phyloP scores from a whole-genome alignment of 2,888 invertebrate genomes.

The Drosophila trichaetosa region DNA sequence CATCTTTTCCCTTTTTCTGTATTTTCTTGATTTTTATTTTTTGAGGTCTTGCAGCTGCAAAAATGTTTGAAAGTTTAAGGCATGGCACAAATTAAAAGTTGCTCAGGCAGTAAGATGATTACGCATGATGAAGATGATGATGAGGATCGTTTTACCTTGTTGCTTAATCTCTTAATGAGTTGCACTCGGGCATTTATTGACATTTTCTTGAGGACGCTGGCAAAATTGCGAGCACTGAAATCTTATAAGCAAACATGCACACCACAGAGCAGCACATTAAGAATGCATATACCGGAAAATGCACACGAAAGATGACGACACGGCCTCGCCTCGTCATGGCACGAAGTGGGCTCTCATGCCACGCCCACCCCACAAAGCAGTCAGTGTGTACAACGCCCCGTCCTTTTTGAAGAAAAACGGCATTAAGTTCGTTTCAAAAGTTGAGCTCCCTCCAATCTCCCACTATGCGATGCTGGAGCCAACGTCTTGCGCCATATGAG shows the following conservation, averaged over 20 bases:
- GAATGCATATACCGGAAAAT: slow-evolving; percentile 74
- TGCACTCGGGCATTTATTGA: slow-evolving; percentile 74
- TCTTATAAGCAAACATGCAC: slow-evolving; percentile 62
- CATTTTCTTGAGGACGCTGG: slow-evolving; percentile 54
- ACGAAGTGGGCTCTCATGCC: slow-evolving; percentile 16
- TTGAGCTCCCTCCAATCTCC: slow-evolving; percentile 25
- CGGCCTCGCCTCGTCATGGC: slow-evolving; percentile 18
- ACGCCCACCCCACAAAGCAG: neutral
- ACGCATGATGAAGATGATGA: slow-evolving; percentile 7
- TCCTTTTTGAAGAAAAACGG: slow-evolving; percentile 38
- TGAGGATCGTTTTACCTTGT: slow-evolving; percentile 52
- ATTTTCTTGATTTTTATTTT: slow-evolving; percentile 12
- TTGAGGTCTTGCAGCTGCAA: slow-evolving; percentile 26
- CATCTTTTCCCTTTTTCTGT: neutral
- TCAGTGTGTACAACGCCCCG: neutral
- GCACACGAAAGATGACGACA: slow-evolving; percentile 57
- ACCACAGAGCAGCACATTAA: slow-evolving; percentile 45
- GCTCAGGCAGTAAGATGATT: slow-evolving; percentile 27
- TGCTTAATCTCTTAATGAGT: slow-evolving; percentile 75
- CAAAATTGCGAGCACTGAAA: slow-evolving; percentile 52
- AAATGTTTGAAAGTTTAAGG: slow-evolving; percentile 29
- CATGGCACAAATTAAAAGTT: slow-evolving; percentile 50
- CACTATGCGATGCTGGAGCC: slow-evolving; percentile 8
- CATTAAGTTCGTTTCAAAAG: slow-evolving; percentile 52
- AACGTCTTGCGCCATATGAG: slow-evolving; percentile 51